Evolutionary conservation across 1,140 invertebrate genomes (phyloP).

Genomic region (Calliopsis andreniformis): DNA sequence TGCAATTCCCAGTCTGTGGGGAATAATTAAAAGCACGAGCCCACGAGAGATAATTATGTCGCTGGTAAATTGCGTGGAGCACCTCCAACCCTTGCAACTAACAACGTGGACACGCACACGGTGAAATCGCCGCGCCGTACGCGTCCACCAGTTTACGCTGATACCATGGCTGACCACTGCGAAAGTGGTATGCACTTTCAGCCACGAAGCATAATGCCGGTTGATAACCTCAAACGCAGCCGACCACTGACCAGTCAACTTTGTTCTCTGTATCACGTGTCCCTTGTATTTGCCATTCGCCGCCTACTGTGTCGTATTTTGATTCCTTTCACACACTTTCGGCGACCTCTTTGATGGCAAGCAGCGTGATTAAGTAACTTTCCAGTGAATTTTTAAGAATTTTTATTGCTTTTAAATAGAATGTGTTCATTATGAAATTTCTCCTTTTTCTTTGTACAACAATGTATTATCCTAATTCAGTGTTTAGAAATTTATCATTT

Average conservation of each 20-base stretch:
- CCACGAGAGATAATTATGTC: conserved; percentile 56
- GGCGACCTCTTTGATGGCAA: no score
- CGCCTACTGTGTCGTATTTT: conserved; percentile 1
- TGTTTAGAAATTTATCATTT: no score
- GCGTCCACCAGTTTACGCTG: conserved; percentile 34
- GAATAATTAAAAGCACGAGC: conserved; percentile 61
- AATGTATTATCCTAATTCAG: no score
- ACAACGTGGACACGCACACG: conserved; percentile 11
- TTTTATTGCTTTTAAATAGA: no score
- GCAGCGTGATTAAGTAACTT: no score
- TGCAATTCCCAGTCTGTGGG: conserved; percentile 48
- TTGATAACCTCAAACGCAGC: conserved; percentile 54
- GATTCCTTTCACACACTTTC: background rate
- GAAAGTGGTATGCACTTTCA: conserved; percentile 36
- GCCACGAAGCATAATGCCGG: conserved; percentile 50
- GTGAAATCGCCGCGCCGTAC: conserved; percentile 7
- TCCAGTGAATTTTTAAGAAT: no score
- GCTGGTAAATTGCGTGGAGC: conserved; percentile 48
- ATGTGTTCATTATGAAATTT: no score
- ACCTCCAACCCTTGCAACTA: conserved; percentile 17
- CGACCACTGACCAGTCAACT: conserved; percentile 41
- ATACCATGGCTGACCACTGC: conserved; percentile 35
- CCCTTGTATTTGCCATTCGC: conserved; percentile 22
- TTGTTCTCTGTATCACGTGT: conserved; percentile 33
- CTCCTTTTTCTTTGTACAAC: no score